phyloP scores from a whole-genome alignment of 2,113 vertebrate species.

The Neopipo cinnamomea region DNA sequence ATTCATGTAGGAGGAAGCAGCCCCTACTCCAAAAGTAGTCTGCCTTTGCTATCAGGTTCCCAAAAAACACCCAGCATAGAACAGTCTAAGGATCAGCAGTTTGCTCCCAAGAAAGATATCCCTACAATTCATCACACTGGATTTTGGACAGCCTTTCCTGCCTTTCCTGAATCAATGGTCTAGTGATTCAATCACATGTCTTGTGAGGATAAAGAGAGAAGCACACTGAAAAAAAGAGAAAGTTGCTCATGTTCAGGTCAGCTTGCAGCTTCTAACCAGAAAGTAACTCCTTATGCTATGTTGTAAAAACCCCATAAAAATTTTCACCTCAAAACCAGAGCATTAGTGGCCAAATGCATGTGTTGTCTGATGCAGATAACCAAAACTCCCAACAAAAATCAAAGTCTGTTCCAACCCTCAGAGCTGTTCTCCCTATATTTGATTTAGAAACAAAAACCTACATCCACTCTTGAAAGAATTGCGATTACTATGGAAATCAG shows the following conservation, averaged over 20 bases:
- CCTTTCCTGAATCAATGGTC: background rate
- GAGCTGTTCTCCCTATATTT: background rate
- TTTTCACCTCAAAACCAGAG: background rate
- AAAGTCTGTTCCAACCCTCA: background rate
- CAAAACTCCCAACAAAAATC: background rate
- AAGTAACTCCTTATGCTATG: background rate
- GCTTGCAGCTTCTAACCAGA: background rate
- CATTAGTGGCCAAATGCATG: accelerated
- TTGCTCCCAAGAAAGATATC: background rate
- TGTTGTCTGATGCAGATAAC: background rate
- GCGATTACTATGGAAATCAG: background rate
- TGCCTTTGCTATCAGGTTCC: background rate
- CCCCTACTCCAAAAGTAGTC: background rate
- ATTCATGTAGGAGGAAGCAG: background rate
- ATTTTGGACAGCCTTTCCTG: background rate
- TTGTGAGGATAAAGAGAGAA: background rate
- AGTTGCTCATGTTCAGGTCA: accelerated
- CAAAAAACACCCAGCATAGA: background rate
- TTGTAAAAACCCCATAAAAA: background rate
- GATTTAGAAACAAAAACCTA: background rate
- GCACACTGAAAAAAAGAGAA: background rate
- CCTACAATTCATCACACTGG: background rate
- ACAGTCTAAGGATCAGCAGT: background rate
- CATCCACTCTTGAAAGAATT: background rate
- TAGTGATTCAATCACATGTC: slow-evolving; percentile 3